These are phyloP conservation scores for Camelus bactrianus DNA, from an alignment of 2,113 vertebrate species.

Conservation along the genomic window DNA sequence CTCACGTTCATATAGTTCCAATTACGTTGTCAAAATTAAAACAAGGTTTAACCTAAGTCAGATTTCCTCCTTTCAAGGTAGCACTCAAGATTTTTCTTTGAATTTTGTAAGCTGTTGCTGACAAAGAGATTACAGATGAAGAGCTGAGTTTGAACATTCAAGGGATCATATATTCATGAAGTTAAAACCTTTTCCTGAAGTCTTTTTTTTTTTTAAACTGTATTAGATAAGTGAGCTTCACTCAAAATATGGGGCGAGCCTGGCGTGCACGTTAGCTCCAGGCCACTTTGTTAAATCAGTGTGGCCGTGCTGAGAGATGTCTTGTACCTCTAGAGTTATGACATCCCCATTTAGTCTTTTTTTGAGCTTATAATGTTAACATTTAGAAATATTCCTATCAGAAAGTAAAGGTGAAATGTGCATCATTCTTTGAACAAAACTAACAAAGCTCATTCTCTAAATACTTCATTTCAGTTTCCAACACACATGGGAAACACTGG, in stretches of 20 bases:
- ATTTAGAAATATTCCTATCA: conserved; percentile 8
- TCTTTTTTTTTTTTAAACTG: background rate
- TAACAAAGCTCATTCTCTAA: background rate
- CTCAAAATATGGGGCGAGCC: background rate
- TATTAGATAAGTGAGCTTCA: background rate
- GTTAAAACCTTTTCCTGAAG: background rate
- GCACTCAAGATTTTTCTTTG: conserved; percentile 44
- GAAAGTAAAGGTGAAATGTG: background rate
- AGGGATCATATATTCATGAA: conserved; percentile 2
- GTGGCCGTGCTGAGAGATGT: background rate
- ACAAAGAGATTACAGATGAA: conserved; percentile 32
- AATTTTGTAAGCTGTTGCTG: conserved; percentile 18
- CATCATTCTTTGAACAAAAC: background rate
- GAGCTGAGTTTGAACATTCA: background rate
- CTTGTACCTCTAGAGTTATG: background rate
- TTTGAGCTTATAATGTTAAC: background rate
- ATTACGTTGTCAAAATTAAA: conserved; percentile 78
- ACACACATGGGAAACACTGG: background rate
- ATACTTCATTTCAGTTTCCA: background rate
- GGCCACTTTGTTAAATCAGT: background rate
- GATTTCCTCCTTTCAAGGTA: conserved; percentile 59
- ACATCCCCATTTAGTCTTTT: background rate
- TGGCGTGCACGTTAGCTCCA: background rate
- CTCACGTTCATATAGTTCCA: conserved; percentile 68
- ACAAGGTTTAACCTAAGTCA: conserved; percentile 55